These are phyloP conservation scores for Macrotus californicus DNA, from an alignment of 2,113 vertebrate genomes.

Conservation along the genomic window DNA sequence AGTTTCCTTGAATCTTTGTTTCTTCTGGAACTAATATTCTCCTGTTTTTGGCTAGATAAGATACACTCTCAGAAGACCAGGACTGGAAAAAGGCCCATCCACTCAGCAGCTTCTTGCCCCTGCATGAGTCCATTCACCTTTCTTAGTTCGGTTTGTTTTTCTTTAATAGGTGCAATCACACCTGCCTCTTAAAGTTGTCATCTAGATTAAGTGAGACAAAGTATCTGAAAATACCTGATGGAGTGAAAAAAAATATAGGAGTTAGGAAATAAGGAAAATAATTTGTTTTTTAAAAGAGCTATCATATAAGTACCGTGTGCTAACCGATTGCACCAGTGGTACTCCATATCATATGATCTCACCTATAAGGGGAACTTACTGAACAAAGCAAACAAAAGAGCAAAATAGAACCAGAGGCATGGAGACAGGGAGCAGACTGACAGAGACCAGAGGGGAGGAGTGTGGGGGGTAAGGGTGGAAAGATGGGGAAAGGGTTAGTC, in stretches of 20 bases:
- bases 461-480: too few relatives aligned
- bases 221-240: background rate
- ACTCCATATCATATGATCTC: too few relatives aligned
- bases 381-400: too few relatives aligned
- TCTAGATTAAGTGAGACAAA: background rate
- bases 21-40: background rate
- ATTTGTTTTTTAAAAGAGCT: background rate
- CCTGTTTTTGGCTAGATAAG: background rate
- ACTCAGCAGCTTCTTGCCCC: fast-evolving
- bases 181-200: background rate
- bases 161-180: background rate
- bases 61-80: background rate
- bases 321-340: too few relatives aligned
- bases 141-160: background rate
- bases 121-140: background rate
- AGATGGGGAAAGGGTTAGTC: too few relatives aligned
- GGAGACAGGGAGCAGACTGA: too few relatives aligned
- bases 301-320: too few relatives aligned
- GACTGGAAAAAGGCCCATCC: background rate
- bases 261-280: background rate
- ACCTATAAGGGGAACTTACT: too few relatives aligned
- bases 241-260: background rate
- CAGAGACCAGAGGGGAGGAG: too few relatives aligned
- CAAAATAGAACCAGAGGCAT: too few relatives aligned
- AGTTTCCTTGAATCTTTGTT: background rate